Conservation (phyloP, 2,113 vertebrate genomes). For the Marcusenius ussheri region DNA sequence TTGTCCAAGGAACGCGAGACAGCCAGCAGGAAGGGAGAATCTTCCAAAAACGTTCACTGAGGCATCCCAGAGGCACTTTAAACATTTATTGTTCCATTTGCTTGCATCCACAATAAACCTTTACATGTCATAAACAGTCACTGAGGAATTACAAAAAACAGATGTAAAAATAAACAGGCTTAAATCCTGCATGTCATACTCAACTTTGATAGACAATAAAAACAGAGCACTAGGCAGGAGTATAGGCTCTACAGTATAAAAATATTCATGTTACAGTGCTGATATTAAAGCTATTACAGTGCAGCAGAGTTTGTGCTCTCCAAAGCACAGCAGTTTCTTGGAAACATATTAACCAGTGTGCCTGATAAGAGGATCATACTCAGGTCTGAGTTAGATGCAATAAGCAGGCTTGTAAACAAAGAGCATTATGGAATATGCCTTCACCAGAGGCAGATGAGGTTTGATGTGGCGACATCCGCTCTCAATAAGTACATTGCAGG, state of each 20-base stretch:
- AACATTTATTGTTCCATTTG: not conserved
- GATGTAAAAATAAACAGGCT: not conserved
- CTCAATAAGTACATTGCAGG: not conserved
- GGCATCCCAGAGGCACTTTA: not conserved
- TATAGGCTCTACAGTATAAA: not conserved
- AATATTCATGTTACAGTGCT: not conserved
- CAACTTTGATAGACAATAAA: not conserved
- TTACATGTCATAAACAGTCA: not conserved
- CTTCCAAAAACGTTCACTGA: not conserved
- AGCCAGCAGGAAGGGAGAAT: not conserved
- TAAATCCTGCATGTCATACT: not conserved
- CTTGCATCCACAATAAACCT: not conserved
- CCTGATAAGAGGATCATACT: not conserved
- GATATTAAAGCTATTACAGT: not conserved
- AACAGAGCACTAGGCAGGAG: not conserved
- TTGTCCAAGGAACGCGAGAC: not conserved
- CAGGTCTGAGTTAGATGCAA: not conserved
- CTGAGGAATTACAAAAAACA: not conserved
- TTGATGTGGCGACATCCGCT: not conserved
- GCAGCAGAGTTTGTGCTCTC: not conserved
- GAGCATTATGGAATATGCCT: not conserved
- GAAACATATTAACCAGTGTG: not conserved
- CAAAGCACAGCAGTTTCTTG: not conserved
- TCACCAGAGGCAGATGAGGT: not conserved
- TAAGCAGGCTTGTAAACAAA: not conserved